These are phyloP conservation scores for Girardinichthys multiradiatus DNA, from an alignment of 2,113 vertebrate species.

Conservation along the genomic window DNA sequence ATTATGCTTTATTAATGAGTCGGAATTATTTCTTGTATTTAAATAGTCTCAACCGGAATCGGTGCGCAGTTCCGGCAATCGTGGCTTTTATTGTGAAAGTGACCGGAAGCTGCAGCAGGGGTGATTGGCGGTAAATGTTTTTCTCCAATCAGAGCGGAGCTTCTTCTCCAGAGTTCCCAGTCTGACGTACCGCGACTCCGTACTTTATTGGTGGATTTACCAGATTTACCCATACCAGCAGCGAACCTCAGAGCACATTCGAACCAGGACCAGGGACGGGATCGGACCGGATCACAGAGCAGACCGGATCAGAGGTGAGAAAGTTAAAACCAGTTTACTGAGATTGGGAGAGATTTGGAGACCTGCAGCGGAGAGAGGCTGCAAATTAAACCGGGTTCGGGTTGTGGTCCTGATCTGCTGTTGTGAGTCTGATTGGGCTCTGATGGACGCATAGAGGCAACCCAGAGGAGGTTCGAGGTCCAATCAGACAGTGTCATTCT, in stretches of 20 bases:
- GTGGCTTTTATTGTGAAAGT: conserved; percentile 26
- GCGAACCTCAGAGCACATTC: not conserved
- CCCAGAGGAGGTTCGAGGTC: not conserved
- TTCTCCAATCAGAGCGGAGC: not conserved
- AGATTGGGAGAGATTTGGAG: not conserved
- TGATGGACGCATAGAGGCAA: not conserved
- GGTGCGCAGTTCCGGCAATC: accelerated
- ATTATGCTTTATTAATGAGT: too few relatives aligned
- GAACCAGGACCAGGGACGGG: not conserved
- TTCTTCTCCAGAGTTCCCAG: conserved; percentile 24
- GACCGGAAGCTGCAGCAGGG: not conserved
- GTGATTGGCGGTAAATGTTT: not conserved
- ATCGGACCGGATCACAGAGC: not conserved
- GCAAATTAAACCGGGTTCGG: not conserved
- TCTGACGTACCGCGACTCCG: not conserved
- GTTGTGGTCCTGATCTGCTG: not conserved
- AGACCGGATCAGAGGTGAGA: conserved; percentile 42
- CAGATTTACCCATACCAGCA: not conserved
- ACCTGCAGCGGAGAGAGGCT: not conserved
- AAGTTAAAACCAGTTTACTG: not conserved
- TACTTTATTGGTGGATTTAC: not conserved
- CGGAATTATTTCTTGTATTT: too few relatives aligned
- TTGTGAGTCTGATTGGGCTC: not conserved
- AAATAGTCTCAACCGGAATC: conserved; percentile 14
- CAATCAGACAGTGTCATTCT: not conserved